Base-by-base conservation (phyloP, 2,113 vertebrate genomes). In the Neomonachus schauinslandi region DNA sequence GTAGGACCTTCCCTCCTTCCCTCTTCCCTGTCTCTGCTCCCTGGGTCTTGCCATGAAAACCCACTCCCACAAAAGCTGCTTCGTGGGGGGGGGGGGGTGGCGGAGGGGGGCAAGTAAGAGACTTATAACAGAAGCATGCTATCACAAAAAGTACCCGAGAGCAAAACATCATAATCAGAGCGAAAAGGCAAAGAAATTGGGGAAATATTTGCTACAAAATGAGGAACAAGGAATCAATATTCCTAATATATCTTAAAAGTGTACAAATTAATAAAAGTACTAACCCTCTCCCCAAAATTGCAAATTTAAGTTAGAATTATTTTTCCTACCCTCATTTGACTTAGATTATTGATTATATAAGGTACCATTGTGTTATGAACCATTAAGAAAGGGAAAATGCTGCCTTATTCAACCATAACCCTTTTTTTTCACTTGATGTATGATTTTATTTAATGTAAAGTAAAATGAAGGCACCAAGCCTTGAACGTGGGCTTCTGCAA, bases 371-470 rank as follows among this genome's bases (percentile, higher is more conserved):
- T 3, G 49, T 36, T 59, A 31, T 1, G 16, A 77, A 21, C 46
- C 36, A 16, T 12, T 26, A 55, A 24, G 51, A 57, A 80, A 46
- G 22, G 46, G 51, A 31, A 53, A 36, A 31, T 4, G 33, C 46
- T 65, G 10, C 9, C 42, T 24, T 57, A 1, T n/a, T 39, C n/a
- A n/a, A 28, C 28, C 33, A 33, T 13, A 57, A 53, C 24, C 7
- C 4, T 2, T 19, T 49, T 71, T 76, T 97, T 90, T 92, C 22
- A 79, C 9, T 87, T 26, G 11, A 15, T 88, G 11, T 39, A 5
- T 90, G 63, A 79, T 89, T 87, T 95, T 81, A 72, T 81, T 79
- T 79, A 83, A 96, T 42, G 42, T 42, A 74, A 74, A 74, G 89
- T 95, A 67, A 88, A 63, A 61, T 55, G 15, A 89, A 95, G 14